These are phyloP conservation scores for Lepidostoma basale DNA, from an alignment of 1,140 invertebrate species.

Conservation along the genomic window DNA sequence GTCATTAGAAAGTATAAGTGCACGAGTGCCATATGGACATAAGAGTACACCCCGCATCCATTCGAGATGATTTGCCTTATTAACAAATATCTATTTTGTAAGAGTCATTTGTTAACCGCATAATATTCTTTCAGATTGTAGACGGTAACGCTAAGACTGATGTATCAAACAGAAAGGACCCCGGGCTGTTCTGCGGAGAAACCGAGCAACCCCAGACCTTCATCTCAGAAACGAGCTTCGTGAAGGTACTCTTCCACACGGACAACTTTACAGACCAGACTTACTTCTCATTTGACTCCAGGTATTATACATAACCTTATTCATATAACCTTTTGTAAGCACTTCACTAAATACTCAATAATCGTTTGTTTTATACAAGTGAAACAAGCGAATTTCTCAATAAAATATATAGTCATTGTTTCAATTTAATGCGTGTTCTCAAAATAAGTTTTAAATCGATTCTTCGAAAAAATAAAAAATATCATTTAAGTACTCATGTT, in stretches of 20 bases:
- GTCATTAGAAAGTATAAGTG: neutral
- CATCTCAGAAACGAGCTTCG: conserved; percentile 91
- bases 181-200: conserved; percentile 90
- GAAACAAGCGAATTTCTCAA: no score
- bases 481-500: no score
- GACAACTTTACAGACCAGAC: conserved; percentile 91
- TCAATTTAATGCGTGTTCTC: neutral
- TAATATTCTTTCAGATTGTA: conserved; percentile 69
- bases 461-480: no score
- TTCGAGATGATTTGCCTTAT: neutral
- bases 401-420: no score
- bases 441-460: no score
- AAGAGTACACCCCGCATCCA: neutral
- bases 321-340: neutral
- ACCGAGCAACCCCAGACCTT: conserved; percentile 92
- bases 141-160: conserved; percentile 86
- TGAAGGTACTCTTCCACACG: conserved; percentile 87
- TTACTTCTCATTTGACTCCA: conserved; percentile 67
- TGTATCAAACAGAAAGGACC: conserved; percentile 82
- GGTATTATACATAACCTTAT: conserved; percentile 52
- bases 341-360: neutral
- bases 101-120: neutral
- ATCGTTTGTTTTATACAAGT: no score
- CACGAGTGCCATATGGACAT: neutral
- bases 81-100: neutral